These are phyloP conservation scores for Cricetomys ansorgei DNA, from an alignment of 2,113 vertebrate genomes.

Conservation along the genomic window DNA sequence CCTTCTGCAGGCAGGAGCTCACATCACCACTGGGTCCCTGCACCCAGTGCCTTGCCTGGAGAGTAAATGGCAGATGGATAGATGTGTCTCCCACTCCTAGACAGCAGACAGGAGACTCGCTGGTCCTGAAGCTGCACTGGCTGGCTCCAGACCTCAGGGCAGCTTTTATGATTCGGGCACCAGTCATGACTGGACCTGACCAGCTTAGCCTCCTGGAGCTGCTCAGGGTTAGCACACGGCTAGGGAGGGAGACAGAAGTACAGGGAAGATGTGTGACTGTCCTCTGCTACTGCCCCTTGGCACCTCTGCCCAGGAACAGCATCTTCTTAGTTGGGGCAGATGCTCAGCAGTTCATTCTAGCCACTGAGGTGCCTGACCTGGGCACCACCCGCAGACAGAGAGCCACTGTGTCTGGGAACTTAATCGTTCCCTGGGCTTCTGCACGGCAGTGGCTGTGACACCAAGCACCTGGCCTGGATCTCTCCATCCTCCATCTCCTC, in stretches of 20 bases:
- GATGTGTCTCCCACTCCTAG: neutral
- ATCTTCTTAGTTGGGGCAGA: neutral
- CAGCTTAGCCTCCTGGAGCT: neutral
- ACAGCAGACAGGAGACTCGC: too few species aligned
- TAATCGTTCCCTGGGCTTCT: neutral
- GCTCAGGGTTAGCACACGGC: neutral
- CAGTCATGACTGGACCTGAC: neutral
- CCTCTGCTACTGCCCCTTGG: neutral
- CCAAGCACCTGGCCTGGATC: too few species aligned
- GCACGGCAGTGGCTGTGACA: neutral
- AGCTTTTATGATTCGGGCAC: neutral
- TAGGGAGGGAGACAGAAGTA: neutral
- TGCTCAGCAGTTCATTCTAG: too few species aligned
- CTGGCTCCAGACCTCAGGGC: neutral
- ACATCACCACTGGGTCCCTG: fast-evolving
- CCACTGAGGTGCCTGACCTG: neutral
- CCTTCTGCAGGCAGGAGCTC: neutral
- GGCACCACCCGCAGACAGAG: neutral
- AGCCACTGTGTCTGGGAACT: neutral
- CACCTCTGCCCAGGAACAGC: neutral
- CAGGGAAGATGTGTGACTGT: too few species aligned
- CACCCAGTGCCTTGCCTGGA: neutral
- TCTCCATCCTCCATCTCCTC: too few species aligned
- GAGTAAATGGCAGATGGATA: neutral
- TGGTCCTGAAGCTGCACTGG: neutral